These are phyloP conservation scores for Phymorhynchus buccinoides DNA, from an alignment of 1,140 invertebrate species.

Conservation along the genomic window DNA sequence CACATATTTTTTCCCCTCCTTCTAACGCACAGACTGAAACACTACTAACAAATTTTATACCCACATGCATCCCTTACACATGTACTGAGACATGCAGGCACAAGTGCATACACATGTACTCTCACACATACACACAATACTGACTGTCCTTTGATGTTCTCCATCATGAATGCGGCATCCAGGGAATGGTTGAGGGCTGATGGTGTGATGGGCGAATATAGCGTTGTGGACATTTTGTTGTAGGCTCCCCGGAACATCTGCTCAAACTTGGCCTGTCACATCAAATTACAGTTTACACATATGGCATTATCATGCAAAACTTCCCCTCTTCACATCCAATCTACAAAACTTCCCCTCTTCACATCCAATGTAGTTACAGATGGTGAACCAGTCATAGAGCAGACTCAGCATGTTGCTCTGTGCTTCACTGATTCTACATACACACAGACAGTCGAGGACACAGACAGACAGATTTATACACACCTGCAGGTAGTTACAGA, in stretches of 20 bases:
- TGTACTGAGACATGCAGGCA: too few relatives aligned
- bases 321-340: too few relatives aligned
- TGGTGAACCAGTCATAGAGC: conserved; percentile 92
- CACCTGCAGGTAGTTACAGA: conserved; percentile 86
- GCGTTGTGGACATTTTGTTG: conserved; percentile 86
- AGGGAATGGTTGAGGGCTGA: conserved; percentile 78
- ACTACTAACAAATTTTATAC: too few relatives aligned
- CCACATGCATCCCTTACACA: too few relatives aligned
- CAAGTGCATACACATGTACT: neutral
- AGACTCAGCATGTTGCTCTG: conserved; percentile 95
- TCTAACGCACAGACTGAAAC: too few relatives aligned
- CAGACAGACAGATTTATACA: too few relatives aligned
- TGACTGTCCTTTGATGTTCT: conserved; percentile 84
- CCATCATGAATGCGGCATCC: conserved; percentile 88
- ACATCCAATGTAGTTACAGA: conserved; percentile 86
- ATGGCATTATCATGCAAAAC: too few relatives aligned
- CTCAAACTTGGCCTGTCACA: conserved; percentile 34
- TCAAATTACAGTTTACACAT: neutral
- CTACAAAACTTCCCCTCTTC: too few relatives aligned
- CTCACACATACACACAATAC: conserved; percentile 30
- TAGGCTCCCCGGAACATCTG: conserved; percentile 91
- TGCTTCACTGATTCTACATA: too few relatives aligned
- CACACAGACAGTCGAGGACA: too few relatives aligned
- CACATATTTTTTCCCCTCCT: too few relatives aligned
- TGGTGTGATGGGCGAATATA: conserved; percentile 77